A percentile compares a stretch with the other conserved stretches of the same genome.
Evolutionary conservation across 2,113 vertebrate genomes (phyloP).

Genomic region (Morphnarchus princeps): DNA sequence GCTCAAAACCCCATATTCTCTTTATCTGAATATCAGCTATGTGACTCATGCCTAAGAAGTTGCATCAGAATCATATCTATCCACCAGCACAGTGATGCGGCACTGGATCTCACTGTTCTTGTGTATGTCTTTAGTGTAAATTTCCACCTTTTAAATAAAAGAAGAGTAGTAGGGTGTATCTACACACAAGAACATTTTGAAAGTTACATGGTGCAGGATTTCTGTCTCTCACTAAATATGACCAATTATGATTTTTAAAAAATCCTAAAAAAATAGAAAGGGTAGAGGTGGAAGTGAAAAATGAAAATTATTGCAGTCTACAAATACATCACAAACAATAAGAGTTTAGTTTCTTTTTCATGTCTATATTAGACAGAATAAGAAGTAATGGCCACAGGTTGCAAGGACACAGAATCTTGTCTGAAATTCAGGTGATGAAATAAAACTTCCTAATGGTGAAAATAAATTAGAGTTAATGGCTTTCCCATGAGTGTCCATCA

Average conservation of each 20-base stretch:
- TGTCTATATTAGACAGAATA: not conserved
- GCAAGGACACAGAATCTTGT: not conserved
- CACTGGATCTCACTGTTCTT: not conserved
- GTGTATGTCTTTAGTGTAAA: not conserved
- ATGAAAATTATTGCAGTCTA: not conserved
- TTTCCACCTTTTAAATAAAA: not conserved
- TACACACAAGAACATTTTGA: not conserved
- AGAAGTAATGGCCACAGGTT: not conserved
- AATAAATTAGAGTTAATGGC: not conserved
- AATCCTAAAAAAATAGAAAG: not conserved
- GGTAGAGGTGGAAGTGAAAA: not conserved
- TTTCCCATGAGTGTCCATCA: not conserved
- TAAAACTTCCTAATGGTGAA: not conserved
- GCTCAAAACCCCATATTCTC: accelerated
- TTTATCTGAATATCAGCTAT: not conserved
- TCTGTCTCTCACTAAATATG: not conserved
- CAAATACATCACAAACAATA: not conserved
- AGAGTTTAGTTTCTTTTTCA: not conserved
- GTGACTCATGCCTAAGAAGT: not conserved
- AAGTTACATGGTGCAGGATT: not conserved
- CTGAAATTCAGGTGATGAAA: not conserved
- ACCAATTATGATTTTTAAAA: not conserved
- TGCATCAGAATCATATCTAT: not conserved
- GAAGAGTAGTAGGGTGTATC: not conserved
- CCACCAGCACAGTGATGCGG: not conserved